Evolutionary conservation across 2,113 vertebrate species (phyloP).

Genomic region (Gnathonemus longibarbis): DNA sequence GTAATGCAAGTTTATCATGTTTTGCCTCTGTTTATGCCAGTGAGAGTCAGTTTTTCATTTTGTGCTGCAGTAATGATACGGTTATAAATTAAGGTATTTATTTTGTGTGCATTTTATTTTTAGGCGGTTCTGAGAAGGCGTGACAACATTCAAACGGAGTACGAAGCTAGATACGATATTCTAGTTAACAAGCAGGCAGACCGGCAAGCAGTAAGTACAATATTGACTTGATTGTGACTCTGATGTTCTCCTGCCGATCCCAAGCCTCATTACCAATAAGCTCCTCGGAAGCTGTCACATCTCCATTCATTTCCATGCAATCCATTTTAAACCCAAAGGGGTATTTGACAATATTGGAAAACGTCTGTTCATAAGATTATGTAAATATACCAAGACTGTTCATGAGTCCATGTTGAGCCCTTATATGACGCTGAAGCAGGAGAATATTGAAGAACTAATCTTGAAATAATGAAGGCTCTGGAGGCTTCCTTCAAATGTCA

Average conservation of each 20-base stretch:
- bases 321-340: conserved; percentile 35
- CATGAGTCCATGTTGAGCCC: conserved; percentile 25
- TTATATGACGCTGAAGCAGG: conserved; percentile 28
- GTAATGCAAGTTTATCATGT: background rate
- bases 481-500: conserved; percentile 44
- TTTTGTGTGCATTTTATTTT: background rate
- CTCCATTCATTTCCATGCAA: conserved; percentile 33
- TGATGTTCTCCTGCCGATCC: conserved; percentile 28
- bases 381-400: conserved; percentile 39
- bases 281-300: conserved; percentile 17
- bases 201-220: conserved; percentile 68
- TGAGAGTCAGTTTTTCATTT: background rate
- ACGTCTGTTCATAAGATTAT: conserved; percentile 44
- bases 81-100: background rate
- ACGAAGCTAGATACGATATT: conserved; percentile 75
- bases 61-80: background rate
- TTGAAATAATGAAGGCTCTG: conserved; percentile 49
- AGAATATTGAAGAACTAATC: conserved; percentile 46
- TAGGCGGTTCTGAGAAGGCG: conserved; percentile 84
- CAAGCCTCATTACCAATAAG: conserved; percentile 52
- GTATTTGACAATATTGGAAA: conserved; percentile 23
- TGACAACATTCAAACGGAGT: conserved; percentile 87
- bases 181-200: conserved; percentile 68
- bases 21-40: background rate
- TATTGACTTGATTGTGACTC: conserved; percentile 19